Evolutionary conservation across 2,888 invertebrate genomes (phyloP).

Genomic region (Tanypteryx hageni): DNA sequence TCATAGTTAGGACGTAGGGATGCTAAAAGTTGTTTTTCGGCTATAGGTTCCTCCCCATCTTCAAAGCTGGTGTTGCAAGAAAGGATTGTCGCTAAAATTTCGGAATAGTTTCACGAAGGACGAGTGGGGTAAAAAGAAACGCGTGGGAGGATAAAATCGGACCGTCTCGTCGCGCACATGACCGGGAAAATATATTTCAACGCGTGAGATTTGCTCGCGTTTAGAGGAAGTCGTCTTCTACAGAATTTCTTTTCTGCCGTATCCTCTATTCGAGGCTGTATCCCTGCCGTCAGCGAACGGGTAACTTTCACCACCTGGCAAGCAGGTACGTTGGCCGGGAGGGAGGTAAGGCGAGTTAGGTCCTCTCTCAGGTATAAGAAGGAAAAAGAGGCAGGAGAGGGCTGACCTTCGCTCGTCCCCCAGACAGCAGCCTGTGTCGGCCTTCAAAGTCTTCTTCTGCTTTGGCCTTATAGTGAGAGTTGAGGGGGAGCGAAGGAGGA

Average conservation of each 20-base stretch:
- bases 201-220: not conserved
- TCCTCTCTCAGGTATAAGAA: not conserved
- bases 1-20: too few relatives aligned
- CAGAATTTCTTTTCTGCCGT: not conserved
- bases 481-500: too few relatives aligned
- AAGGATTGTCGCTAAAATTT: not conserved
- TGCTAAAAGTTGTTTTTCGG: too few relatives aligned
- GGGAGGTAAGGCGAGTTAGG: not conserved
- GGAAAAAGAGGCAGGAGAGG: not conserved
- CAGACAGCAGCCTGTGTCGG: constrained; percentile 31
- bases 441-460: constrained; percentile 27
- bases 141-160: not conserved
- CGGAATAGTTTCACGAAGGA: not conserved
- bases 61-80: too few relatives aligned
- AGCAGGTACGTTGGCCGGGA: not conserved
- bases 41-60: too few relatives aligned
- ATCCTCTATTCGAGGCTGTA: constrained; percentile 1
- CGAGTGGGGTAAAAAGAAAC: not conserved
- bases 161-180: not conserved
- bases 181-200: not conserved
- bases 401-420: constrained; percentile 25
- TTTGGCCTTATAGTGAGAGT: not conserved
- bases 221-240: not conserved
- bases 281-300: not conserved
- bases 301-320: constrained; percentile 26